Evolutionary conservation across 1,140 invertebrate genomes (phyloP).

Genomic region (Idris sp.): DNA sequence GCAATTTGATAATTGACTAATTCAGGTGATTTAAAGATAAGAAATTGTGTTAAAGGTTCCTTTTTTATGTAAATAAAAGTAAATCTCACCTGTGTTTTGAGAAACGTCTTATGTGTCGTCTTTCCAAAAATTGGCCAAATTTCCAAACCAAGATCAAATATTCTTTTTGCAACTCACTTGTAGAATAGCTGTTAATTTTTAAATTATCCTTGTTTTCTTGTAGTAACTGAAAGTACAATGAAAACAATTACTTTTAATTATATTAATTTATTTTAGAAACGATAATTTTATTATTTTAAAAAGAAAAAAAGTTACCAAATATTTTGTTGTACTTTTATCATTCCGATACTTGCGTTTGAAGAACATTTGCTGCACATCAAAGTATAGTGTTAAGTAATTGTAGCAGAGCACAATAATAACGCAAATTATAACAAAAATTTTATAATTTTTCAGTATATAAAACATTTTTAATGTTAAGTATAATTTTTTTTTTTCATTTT

Average conservation of each 20-base stretch:
- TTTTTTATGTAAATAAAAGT: too few relatives aligned
- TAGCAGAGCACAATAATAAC: conserved; percentile 17
- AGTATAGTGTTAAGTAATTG: conserved; percentile 10
- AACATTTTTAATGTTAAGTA: neutral
- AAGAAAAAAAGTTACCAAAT: neutral
- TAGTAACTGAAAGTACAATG: too few relatives aligned
- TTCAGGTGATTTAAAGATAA: too few relatives aligned
- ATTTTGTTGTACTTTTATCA: neutral
- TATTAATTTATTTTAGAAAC: too few relatives aligned
- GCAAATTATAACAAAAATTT: conserved; percentile 1
- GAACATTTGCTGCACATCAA: conserved; percentile 3
- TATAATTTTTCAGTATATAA: neutral
- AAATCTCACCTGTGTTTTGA: conserved; percentile 66
- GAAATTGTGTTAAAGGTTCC: too few relatives aligned
- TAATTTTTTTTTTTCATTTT: neutral
- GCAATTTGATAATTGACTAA: too few relatives aligned
- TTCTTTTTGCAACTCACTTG: too few relatives aligned
- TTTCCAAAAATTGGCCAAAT: conserved; percentile 71
- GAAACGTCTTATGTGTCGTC: conserved; percentile 71
- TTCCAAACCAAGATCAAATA: too few relatives aligned
- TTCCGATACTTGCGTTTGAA: neutral
- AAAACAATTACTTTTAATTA: too few relatives aligned
- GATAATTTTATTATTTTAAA: too few relatives aligned
- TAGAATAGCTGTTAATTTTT: too few relatives aligned
- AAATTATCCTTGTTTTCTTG: too few relatives aligned